Base-by-base conservation (phyloP, 2,113 vertebrate species). In the Cervus canadensis region DNA sequence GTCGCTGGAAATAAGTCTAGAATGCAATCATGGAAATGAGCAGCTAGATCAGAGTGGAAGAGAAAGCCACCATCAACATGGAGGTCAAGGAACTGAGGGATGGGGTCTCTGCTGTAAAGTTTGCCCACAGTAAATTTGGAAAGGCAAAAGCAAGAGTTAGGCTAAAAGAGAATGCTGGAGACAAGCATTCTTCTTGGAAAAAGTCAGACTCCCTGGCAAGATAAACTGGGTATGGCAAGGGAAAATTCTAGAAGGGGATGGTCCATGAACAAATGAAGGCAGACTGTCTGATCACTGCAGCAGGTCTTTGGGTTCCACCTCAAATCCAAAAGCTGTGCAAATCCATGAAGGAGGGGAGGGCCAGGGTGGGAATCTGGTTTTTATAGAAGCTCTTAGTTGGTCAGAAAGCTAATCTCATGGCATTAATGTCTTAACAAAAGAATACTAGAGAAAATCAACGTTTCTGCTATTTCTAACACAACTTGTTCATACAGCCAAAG, bases 401-500 rank as follows among this genome's bases (percentile, higher is more conserved):
- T 91, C 89, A 83, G 59, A 94, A 97, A 93, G 25, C 59, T 82
- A 91, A 81, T 87, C 87, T 78, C 95, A 15, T 59, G 28, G 52
- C 4, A 87, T 88, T 76, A 74, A 40, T 36, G 21, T 78, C 43
- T 95, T 67, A 79, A 93, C 7, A 6, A 92, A 96, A 89, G 84
- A 95, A 82, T 54, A 79, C 43, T 78, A 76, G 33, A 82, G 48
- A 92, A 96, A 95, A 91, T 57, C 56, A 79, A 64, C 17, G 45
- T 84, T 95, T 87, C 83, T 97, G 60, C 83, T 94, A 57, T 76
- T 96, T 97, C 83, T 48, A 93, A 40, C 26, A 93, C 33, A 96
- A 97, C 81, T 87, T 94, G 79, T 84, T 97, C 57, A n/a, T n/a
- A 74, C 64, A 96, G 23, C 57, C 93, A 91, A 92, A 94, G 60